Evolutionary conservation across 92 coral and sea anemone genomes (phyloP).

Genomic region (Epizoanthus illoricatus): DNA sequence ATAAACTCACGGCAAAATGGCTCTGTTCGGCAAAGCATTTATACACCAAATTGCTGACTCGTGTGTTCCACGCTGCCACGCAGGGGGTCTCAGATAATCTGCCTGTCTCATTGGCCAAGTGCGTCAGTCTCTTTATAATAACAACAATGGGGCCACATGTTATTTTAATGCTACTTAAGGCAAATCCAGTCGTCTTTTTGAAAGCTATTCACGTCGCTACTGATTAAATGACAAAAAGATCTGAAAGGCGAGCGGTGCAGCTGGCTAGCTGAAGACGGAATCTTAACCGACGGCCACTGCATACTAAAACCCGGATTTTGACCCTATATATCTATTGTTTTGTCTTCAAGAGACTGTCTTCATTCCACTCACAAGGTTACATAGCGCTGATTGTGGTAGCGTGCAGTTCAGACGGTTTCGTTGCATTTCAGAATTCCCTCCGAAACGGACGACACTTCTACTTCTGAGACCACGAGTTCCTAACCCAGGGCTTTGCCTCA

Average conservation of each 20-base stretch:
- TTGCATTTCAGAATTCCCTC: not conserved
- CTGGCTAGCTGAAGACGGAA: constrained; percentile 60
- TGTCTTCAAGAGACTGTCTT: constrained; percentile 30
- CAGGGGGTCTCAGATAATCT: constrained; percentile 54
- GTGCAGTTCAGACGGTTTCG: not conserved
- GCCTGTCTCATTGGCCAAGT: constrained; percentile 75
- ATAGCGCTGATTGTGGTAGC: constrained; percentile 44
- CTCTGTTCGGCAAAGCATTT: constrained; percentile 43
- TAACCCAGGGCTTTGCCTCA: not conserved
- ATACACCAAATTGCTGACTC: constrained; percentile 51
- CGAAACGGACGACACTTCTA: not conserved
- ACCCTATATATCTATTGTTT: constrained; percentile 23
- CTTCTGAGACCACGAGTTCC: constrained; percentile 5
- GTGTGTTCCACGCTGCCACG: constrained; percentile 71
- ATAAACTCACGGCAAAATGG: constrained; percentile 58
- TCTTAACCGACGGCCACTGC: constrained; percentile 51
- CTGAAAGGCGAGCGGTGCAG: constrained; percentile 60
- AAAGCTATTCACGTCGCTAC: constrained; percentile 71
- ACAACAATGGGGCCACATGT: constrained; percentile 99
- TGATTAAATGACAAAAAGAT: constrained; percentile 81
- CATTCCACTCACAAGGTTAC: constrained; percentile 53
- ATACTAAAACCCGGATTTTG: constrained; percentile 45
- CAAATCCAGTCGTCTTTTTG: constrained; percentile 81
- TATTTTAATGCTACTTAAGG: constrained; percentile 72
- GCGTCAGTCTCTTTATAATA: constrained; percentile 71